Base-by-base conservation (phyloP, 2,888 invertebrate species). In the Campoplex nolae region DNA sequence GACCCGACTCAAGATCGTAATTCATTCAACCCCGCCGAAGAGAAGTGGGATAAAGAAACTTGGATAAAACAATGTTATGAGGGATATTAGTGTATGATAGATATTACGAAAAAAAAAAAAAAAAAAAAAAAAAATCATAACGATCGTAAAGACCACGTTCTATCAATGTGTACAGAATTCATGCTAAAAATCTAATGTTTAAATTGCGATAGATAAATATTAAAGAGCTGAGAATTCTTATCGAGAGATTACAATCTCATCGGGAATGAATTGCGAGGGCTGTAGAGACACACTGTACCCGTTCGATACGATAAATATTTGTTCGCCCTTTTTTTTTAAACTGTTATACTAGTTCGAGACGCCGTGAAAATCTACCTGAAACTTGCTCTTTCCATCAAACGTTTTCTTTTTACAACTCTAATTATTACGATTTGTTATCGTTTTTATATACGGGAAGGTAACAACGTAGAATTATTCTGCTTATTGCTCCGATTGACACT, bases 1-100 rank as follows among this genome's bases (percentile, higher is more conserved):
- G 85, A 85, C 80, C 65, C 62, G 54, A 28, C 68, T 70, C 68
- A 74, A 68, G 77, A 77, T 77, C 77, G 81, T 81, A 82, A 85
- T 85, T 85, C 81, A 77, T 77, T 70, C 45, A 54, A 71, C 65
- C 71, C 76, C 48, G 16, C 76, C 48, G 16, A 23, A 9, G 32
- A 45, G 38, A 23, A 48, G 62, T 3, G 48, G 54, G 42, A 42
- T 38, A 3, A 42, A 74, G n/a, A 74, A 48, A 32, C 35, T 23
- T 13, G 13, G 67, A 74, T 78, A 78, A 82, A 85, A 82, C 82
- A 78, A 83, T 74, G 77, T 85, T 85, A 82, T 54, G 70, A 74
- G 48, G 74, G 28, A 78, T 78, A 82, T 85, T 82, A 85, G 81
- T 73, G 45, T 70, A 71, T 48, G 7, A 65, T 13, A 62, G 71